Evolutionary conservation across 2,888 invertebrate genomes (phyloP).

Genomic region (Lochmaea capreae): DNA sequence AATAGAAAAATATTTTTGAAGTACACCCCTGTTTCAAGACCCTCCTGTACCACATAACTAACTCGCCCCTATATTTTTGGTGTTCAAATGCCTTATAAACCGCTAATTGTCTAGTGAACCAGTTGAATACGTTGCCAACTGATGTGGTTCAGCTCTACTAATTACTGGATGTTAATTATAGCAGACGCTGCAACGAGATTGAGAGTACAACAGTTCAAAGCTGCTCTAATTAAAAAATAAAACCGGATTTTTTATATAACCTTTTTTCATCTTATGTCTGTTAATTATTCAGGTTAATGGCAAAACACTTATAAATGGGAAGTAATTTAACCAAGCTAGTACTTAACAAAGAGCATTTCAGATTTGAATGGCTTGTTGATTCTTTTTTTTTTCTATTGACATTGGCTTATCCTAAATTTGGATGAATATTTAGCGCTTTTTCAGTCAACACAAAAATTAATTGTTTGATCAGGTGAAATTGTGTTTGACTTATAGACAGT

Average conservation of each 20-base stretch:
- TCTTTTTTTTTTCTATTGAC: background rate
- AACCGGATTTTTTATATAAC: background rate
- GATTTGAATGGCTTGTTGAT: background rate
- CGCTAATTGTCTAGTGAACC: constrained; percentile 42
- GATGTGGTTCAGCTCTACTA: constrained; percentile 37
- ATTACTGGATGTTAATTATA: constrained; percentile 33
- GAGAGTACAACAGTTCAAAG: constrained; percentile 1
- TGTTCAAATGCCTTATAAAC: constrained; percentile 42
- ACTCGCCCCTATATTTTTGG: constrained; percentile 32
- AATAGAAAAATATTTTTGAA: background rate
- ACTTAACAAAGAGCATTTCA: background rate
- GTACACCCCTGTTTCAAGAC: constrained; percentile 12
- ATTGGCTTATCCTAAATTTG: too few species aligned
- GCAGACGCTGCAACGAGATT: background rate
- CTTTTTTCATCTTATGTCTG: constrained; percentile 7
- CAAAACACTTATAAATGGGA: constrained; percentile 4
- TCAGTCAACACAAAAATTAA: too few species aligned
- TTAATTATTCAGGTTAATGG: constrained; percentile 8
- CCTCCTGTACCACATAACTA: constrained; percentile 18
- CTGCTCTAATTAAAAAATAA: constrained; percentile 14
- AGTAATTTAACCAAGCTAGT: constrained; percentile 13
- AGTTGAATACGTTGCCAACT: constrained; percentile 36
- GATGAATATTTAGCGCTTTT: too few species aligned
- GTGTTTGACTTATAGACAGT: too few species aligned
- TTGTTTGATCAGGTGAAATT: too few species aligned